Conservation (phyloP, 37 sponge, comb jelly and placozoan species). For the Amphimedon queenslandica region DNA sequence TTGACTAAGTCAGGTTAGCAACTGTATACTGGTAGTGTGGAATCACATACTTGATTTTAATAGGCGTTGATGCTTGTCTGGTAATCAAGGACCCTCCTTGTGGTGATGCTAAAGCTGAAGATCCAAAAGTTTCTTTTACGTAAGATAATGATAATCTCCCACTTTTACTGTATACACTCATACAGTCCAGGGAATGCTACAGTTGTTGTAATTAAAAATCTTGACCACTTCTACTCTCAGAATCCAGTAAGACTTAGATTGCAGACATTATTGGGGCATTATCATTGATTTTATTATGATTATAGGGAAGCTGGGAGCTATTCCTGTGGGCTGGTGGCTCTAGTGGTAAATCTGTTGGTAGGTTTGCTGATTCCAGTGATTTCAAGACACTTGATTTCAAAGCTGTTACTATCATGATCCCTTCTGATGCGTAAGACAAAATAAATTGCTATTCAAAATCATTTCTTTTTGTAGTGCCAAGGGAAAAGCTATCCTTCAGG, state of each 20-base stretch:
- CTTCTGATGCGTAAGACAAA: background rate
- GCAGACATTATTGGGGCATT: background rate
- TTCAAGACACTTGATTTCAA: background rate
- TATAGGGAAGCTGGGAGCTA: background rate
- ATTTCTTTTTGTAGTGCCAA: background rate
- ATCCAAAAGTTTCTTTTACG: slow-evolving; percentile 20
- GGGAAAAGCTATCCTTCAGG: background rate
- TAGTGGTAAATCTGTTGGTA: background rate
- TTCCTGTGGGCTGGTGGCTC: too few species aligned
- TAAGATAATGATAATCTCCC: slow-evolving; percentile 2
- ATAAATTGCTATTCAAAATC: background rate
- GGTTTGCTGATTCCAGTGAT: background rate
- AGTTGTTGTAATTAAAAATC: slow-evolving; percentile 80
- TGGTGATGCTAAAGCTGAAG: slow-evolving; percentile 26
- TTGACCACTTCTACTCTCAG: slow-evolving; percentile 63
- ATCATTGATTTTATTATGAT: background rate
- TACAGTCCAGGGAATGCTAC: background rate
- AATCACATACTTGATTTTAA: too few species aligned
- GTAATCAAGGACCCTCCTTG: slow-evolving; percentile 32
- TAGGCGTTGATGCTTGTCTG: slow-evolving; percentile 64
- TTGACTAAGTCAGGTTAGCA: too few species aligned
- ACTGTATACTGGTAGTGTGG: too few species aligned
- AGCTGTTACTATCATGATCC: background rate
- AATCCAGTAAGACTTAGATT: slow-evolving; percentile 26
- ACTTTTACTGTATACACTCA: background rate